These are phyloP conservation scores for Thamnophis elegans DNA, from an alignment of 2,797 vertebrate species.

Conservation along the genomic window DNA sequence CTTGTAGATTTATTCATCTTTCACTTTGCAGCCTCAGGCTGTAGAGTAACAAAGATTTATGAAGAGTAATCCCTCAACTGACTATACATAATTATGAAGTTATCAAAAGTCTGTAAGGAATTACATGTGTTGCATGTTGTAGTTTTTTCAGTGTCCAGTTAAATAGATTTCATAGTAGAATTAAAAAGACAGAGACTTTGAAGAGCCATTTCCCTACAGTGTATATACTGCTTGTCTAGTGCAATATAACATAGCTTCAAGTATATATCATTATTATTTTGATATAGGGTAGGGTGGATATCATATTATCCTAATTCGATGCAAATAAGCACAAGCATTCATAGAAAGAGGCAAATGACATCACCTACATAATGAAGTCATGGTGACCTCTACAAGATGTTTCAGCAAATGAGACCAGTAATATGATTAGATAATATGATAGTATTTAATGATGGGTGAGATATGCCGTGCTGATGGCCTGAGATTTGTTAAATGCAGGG, in stretches of 20 bases:
- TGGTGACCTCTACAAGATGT: not conserved
- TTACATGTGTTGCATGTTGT: not conserved
- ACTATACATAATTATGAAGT: not conserved
- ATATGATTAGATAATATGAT: not conserved
- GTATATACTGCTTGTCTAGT: not conserved
- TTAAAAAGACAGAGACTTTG: not conserved
- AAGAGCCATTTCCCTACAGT: not conserved
- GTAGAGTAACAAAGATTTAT: not conserved
- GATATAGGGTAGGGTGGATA: not conserved
- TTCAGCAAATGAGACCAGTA: not conserved
- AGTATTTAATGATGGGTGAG: not conserved
- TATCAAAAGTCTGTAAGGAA: not conserved
- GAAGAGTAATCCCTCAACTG: not conserved
- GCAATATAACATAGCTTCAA: not conserved
- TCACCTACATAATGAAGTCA: not conserved
- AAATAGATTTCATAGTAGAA: not conserved
- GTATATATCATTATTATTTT: not conserved
- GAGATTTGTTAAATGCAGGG: not conserved
- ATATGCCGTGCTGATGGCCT: not conserved
- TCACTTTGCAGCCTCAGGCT: not conserved
- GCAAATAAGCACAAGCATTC: not conserved
- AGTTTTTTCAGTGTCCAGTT: not conserved
- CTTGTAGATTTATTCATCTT: constrained; percentile 2
- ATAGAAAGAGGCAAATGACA: not conserved
- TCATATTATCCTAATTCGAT: not conserved